phyloP scores from a whole-genome alignment of 2,113 vertebrate species.

The Leucoraja erinaceus region DNA sequence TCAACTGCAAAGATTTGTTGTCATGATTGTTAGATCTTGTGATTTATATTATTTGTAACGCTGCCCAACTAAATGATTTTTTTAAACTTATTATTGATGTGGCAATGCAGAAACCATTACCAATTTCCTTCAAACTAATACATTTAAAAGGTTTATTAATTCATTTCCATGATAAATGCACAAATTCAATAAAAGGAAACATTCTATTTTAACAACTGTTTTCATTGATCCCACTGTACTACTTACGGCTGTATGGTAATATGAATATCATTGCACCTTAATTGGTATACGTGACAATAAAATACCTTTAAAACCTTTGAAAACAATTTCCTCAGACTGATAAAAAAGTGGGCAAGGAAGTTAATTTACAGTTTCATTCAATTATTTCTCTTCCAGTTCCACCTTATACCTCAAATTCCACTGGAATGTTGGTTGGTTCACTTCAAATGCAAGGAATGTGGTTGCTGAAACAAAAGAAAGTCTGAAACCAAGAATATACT shows the following conservation, averaged over 20 bases:
- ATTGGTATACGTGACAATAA: too few relatives aligned
- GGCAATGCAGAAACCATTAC: neutral
- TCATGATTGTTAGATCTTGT: neutral
- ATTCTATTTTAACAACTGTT: neutral
- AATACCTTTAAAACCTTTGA: neutral
- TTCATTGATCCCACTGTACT: neutral
- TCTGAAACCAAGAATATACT: neutral
- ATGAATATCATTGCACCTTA: too few relatives aligned
- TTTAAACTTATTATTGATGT: neutral
- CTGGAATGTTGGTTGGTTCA: too few relatives aligned
- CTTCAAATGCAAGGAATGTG: neutral
- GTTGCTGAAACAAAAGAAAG: neutral
- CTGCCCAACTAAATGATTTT: neutral
- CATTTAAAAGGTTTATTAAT: neutral
- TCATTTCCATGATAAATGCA: neutral
- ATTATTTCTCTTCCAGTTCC: too few relatives aligned
- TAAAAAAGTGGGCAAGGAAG: neutral
- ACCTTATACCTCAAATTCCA: too few relatives aligned
- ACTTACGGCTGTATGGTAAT: neutral
- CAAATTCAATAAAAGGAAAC: neutral
- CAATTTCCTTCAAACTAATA: neutral
- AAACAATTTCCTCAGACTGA: neutral
- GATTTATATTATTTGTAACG: neutral
- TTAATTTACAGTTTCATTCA: neutral
- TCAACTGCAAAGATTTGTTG: neutral